Conservation (phyloP, 2,113 vertebrate species). For the Centropus bengalensis region DNA sequence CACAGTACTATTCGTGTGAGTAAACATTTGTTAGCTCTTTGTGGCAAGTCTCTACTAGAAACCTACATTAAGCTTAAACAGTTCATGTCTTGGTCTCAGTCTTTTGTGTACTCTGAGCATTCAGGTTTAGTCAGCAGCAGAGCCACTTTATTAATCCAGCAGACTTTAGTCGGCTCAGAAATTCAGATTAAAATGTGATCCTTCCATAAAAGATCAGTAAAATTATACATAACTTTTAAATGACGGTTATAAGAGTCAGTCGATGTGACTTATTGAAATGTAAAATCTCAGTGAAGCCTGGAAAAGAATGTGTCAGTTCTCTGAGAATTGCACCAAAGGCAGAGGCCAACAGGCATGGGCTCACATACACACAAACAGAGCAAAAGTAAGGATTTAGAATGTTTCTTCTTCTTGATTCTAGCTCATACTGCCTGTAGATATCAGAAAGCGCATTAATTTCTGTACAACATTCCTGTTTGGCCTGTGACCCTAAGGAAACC, state of each 20-base stretch:
- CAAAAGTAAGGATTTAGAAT: accelerated
- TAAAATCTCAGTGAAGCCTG: background rate
- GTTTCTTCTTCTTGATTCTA: too few relatives aligned
- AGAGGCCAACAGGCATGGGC: background rate
- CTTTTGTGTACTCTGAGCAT: background rate
- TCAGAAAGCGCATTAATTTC: too few relatives aligned
- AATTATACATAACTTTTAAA: background rate
- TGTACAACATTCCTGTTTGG: background rate
- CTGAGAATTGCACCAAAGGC: background rate
- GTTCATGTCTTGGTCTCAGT: background rate
- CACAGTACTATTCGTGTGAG: too few relatives aligned
- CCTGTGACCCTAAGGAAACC: too few relatives aligned
- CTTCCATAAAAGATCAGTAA: background rate
- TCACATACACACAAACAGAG: accelerated
- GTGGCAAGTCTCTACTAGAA: background rate
- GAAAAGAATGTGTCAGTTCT: background rate
- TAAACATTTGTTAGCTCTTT: accelerated
- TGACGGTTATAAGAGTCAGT: background rate
- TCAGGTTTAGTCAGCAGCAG: background rate
- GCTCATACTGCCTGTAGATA: background rate
- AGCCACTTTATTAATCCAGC: too few relatives aligned
- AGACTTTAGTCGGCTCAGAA: background rate
- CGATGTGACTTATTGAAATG: background rate
- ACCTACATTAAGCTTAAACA: accelerated
- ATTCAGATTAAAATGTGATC: background rate